Evolutionary conservation across 2,113 vertebrate species (phyloP).

Genomic region (Nothocercus julius): DNA sequence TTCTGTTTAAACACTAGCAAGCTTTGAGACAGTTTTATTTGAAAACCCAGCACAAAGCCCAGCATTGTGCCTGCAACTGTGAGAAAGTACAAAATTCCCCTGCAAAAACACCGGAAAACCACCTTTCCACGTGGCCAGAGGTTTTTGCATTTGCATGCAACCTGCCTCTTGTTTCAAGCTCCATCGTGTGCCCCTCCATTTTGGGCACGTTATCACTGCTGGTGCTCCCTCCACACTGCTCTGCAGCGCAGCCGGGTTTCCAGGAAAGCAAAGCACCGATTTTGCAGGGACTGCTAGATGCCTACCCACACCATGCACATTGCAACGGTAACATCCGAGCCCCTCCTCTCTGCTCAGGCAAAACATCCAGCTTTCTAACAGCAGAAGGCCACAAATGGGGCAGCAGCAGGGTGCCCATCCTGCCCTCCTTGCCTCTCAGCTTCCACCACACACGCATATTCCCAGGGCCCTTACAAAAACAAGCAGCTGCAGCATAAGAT

Average conservation of each 20-base stretch:
- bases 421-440: neutral
- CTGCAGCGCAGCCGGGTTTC: neutral
- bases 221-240: fast-evolving
- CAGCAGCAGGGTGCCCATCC: neutral
- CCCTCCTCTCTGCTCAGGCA: neutral
- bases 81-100: neutral
- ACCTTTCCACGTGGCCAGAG: neutral
- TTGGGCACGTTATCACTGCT: fast-evolving
- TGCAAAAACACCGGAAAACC: neutral
- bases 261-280: neutral
- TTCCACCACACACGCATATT: neutral
- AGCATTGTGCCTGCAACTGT: fast-evolving
- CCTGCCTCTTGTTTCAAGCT: neutral
- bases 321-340: neutral
- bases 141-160: neutral
- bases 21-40: neutral
- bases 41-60: neutral
- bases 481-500: neutral
- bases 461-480: neutral
- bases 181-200: neutral
- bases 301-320: neutral
- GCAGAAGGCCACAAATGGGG: neutral
- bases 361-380: neutral
- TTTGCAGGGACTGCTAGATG: neutral
- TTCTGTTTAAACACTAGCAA: neutral